Base-by-base conservation (phyloP, 2,113 vertebrate species). In the Uria lomvia region DNA sequence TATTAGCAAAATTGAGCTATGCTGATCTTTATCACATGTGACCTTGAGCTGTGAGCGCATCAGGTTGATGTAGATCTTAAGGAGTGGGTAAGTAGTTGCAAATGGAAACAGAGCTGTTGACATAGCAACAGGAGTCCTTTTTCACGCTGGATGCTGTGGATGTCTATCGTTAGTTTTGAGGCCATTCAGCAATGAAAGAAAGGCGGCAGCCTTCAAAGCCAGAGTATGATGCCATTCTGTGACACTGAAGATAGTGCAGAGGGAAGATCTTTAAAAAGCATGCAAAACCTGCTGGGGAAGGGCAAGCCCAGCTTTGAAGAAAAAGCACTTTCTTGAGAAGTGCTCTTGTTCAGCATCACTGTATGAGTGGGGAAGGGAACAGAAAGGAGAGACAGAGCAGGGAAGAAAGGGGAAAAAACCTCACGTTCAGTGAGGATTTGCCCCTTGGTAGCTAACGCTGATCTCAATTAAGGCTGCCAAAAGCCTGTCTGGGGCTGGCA, bases 41-140 rank as follows among this genome's bases (percentile, higher is more conserved):
- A 90, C 76, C 67, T 63, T 75, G 47, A 90, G 76, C 42, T 63
- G 6, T 14, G 71, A 91, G 65, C 19, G 79, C 68, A 53, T 53
- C 23, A 78, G 58, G 55, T 58, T 15, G 1, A n/a, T 26, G 42
- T 17, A 53, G 30, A 43, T n/a, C 53, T 65, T 80, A 58, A 86
- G n/a, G 42, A 30, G 30, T 65, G 21, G 45, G 26, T 42, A 70
- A 91, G 66, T 2, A 85, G 50, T 18, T 91, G 70, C 40, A 91
- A 96, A 83, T 45, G 23, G 73, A 95, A 95, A 93, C 42, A 71
- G 92, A 96, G 55, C 60, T 75, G 50, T 65, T 83, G 74, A 77
- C 40, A 67, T 66, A 77, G 49, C 38, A 88, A 81, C 52, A 59
- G 45, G 18, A 86, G 15, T 36, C 59, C 50, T 88, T 83, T 9